Conservation (phyloP, 2,113 vertebrate species). For the Odontophorus gujanensis region DNA sequence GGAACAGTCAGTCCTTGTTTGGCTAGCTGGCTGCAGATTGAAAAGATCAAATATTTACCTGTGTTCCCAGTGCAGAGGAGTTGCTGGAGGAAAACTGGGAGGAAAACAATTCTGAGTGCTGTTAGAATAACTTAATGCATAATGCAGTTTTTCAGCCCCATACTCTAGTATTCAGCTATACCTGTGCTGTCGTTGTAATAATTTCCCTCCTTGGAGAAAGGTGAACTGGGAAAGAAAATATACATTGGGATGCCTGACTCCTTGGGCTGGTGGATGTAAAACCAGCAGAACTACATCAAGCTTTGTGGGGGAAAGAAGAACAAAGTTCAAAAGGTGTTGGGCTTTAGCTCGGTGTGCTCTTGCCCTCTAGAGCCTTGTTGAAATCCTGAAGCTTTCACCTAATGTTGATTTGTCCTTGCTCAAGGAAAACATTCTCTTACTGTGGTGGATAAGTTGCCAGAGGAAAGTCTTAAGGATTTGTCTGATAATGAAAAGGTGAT, state of each 20-base stretch:
- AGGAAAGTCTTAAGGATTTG: conserved; percentile 68
- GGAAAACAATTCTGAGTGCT: neutral
- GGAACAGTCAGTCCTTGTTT: conserved; percentile 48
- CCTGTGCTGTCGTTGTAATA: neutral
- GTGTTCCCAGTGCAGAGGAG: conserved; percentile 29
- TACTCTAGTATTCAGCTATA: neutral
- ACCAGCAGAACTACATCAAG: neutral
- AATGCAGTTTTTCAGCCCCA: conserved; percentile 33
- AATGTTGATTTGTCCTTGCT: neutral
- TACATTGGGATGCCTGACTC: neutral
- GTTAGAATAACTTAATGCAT: conserved; percentile 56
- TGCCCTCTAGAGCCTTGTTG: neutral
- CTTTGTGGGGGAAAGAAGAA: neutral
- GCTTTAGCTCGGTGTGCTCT: neutral
- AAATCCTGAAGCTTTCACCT: conserved; percentile 53
- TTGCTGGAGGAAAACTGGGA: conserved; percentile 37
- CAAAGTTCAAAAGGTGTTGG: neutral
- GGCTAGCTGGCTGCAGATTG: conserved; percentile 33
- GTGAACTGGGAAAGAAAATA: neutral
- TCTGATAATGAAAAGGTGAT: conserved; percentile 70
- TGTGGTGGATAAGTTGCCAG: conserved; percentile 6
- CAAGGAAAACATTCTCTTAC: conserved; percentile 52
- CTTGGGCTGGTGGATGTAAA: neutral
- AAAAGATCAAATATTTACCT: conserved; percentile 65
- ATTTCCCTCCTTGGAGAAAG: conserved; percentile 10